Evolutionary conservation across 1,140 invertebrate species (phyloP), one percentile per base, ranked within the genome.

Genomic region (Chlorops oryzae): DNA sequence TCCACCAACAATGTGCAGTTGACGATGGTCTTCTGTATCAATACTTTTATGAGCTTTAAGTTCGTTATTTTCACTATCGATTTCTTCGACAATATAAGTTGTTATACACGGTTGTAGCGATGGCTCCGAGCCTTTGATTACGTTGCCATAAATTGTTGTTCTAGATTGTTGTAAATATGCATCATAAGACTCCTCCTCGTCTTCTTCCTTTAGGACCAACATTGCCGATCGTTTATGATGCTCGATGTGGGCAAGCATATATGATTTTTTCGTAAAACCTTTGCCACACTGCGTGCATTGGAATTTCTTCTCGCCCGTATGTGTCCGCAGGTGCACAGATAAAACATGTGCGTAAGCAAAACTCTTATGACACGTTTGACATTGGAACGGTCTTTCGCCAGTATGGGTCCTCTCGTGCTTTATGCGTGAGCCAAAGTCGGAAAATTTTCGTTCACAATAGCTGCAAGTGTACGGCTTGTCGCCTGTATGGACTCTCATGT

Each of bases 371-470:
- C 86, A 88, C 0, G 78, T 78, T 0, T 77, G 77, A 49, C 85
- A 87, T 40, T 81, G 77, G 51, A 84, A 87, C 0, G 85, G 85
- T 3, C 83, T 70, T 56, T 87, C 86, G 0, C 90, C 90, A 2
- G 85, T 89, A 65, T 93, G 88, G 12, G 84, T 87, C 10, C 87
- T 73, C 54, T 80, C 78, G 51, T 80, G 78, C 52, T 80, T 80
- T 59, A 78, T 78, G 37, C 78, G 70, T 50, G 74, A 78, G 24
- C 79, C 79, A 57, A 78, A 80, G 58, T 80, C 79, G 0, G 82
- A 83, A 67, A 88, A 88, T 9, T 81, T 70, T 10, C 85, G 74
- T 43, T 83, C 77, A 62, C 86, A 88, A 22, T 83, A 74, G 34
- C 79, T 75, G 54, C 86, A 88, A 58, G 81, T 78, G 68, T 87